Evolutionary conservation across 2,797 vertebrate species (phyloP), one percentile per base, ranked within the genome.

Genomic region (Sebastes elongatus): DNA sequence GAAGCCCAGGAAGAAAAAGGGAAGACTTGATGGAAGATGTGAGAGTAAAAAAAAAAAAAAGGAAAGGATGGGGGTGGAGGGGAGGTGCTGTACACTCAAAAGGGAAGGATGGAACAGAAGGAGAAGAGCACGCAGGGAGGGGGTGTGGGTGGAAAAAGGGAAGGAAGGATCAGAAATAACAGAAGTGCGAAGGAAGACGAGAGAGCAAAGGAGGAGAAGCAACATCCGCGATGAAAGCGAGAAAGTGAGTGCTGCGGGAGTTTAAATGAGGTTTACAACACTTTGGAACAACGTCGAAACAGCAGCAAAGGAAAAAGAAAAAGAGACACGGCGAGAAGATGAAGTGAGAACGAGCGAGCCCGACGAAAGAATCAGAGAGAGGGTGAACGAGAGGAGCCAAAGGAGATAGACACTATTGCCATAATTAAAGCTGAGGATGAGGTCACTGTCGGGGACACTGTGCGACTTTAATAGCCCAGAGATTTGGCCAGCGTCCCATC

Each of bases 341-440:
- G 20, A 74, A 66, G 81, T 76, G 78, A 66, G 76, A 86, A 81
- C 4, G 46, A 84, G 38, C 27, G 10, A 81, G 76, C 63, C 71
- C 11, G 80, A 66, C 18, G 56, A 75, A 85, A 85, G 71, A 76
- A 46, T 20, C 28, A 16, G 56, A 35, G 56, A 63, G 62, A 42
- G 79, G 55, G 60, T 25, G 74, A 82, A 52, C 5, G 67, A 72
- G 76, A 76, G 74, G 72, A 83, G 84, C 86, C 67, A 88, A 88
- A 89, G 80, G 79, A 91, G 86, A 90, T 80, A 90, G 87, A 93
- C 84, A 87, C 90, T 92, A 92, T 89, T 87, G 91, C 87, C 85
- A 84, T 95, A 93, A 94, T 95, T 94, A 94, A 92, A 91, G 93
- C 89, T 30, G 86, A 78, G 89, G 90, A 93, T 92, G 94, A 95